Evolutionary conservation across 2,888 invertebrate genomes (phyloP).

Genomic region (Timema podura): DNA sequence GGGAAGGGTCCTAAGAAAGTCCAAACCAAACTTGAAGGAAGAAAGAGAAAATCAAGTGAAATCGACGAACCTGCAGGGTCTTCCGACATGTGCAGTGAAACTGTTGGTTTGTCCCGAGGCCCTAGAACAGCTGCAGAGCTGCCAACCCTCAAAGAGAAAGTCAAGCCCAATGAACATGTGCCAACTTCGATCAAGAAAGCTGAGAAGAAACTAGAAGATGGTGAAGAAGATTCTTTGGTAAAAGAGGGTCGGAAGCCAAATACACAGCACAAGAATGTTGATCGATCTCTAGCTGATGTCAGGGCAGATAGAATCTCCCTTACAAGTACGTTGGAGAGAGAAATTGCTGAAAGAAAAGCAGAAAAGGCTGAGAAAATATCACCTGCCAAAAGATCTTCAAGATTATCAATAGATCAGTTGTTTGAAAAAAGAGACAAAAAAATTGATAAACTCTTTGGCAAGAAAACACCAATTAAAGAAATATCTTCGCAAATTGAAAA

Average conservation of each 20-base stretch:
- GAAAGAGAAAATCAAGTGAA: conserved; percentile 47
- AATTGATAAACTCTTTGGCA: conserved; percentile 40
- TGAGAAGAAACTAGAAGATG: conserved; percentile 54
- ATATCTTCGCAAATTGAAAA: conserved; percentile 37
- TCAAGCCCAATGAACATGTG: conserved; percentile 55
- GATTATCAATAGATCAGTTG: conserved; percentile 53
- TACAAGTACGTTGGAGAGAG: conserved; percentile 43
- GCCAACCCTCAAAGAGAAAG: conserved; percentile 49
- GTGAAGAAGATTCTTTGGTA: conserved; percentile 11
- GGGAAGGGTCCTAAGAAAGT: conserved; percentile 25
- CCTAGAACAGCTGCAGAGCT: conserved; percentile 21
- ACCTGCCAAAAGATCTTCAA: conserved; percentile 46
- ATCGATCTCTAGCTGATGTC: not conserved
- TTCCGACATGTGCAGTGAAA: conserved; percentile 23
- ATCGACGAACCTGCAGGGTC: conserved; percentile 18
- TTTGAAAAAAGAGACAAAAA: conserved; percentile 43
- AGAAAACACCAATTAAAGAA: conserved; percentile 39
- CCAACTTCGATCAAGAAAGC: conserved; percentile 42
- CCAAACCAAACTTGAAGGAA: conserved; percentile 27
- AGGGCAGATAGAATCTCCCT: conserved; percentile 12
- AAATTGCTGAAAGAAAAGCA: conserved; percentile 44
- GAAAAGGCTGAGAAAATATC: conserved; percentile 44
- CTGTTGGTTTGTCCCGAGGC: conserved; percentile 22
- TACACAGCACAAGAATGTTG: conserved; percentile 4
- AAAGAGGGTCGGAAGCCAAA: not conserved